Base-by-base conservation (phyloP, 2,797 vertebrate species). In the Pterois miles region DNA sequence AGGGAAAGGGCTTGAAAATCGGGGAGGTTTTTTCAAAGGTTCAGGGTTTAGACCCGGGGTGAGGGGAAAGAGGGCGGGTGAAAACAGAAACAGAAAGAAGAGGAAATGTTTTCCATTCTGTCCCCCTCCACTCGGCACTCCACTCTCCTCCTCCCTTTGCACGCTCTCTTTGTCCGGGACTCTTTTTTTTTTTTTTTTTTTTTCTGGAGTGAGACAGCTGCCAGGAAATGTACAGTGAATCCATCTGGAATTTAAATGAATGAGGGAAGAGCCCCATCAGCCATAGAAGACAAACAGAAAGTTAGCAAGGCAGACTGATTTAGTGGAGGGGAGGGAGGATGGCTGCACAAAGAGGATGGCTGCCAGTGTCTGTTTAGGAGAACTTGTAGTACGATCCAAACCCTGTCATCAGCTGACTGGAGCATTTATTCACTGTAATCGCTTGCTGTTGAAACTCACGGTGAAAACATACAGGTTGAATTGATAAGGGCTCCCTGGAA, bases 161-260 rank as follows among this genome's bases (percentile, higher is more conserved):
- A 90, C 71, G 33, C 82, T 86, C 73, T 86, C 88, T 95, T 93
- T 94, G 91, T 94, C 80, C 40, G 66, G 63, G 72, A 36, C 52
- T 74, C 18, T 20, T 65, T 76, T 81, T 76, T 73, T 85, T 20
- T 76, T 73, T 85, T 20, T 57, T 43, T 71, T 69, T 76, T 83
- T 73, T 67, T 77, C 72, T 89, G 80, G 85, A 82, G 83, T 8
- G 71, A 92, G 80, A 83, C 84, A 86, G 91, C 91, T 95, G 92
- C 93, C 92, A 94, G 94, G 92, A 94, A 94, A 94, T 95, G 91
- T 95, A 95, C 93, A 94, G 92, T 86, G 80, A 91, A 93, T 91
- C 89, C 92, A 92, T 93, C 89, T 94, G 93, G 92, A 94, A 93
- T 92, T 88, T 88, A 93, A 93, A 94, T 94, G 90, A 94, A 94